A percentile compares a stretch with the other conserved stretches of the same genome.
Evolutionary conservation across 2,113 vertebrate species (phyloP).

Genomic region (Micromys minutus): DNA sequence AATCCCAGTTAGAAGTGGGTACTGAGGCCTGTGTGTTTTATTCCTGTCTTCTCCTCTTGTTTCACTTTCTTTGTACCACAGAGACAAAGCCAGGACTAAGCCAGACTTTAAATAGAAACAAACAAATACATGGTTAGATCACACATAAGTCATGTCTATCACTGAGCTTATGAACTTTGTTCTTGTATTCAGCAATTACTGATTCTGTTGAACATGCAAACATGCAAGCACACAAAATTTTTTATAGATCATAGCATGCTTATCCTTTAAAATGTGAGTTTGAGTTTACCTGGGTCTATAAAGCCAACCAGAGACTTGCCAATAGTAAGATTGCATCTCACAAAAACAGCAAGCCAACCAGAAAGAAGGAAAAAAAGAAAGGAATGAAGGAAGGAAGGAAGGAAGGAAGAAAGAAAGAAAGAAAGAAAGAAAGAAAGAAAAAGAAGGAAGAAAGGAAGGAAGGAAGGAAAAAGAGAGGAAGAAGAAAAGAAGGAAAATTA

Average conservation of each 20-base stretch:
- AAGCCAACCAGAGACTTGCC: neutral
- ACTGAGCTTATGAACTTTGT: neutral
- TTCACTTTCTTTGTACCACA: neutral
- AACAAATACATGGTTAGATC: neutral
- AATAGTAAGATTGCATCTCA: neutral
- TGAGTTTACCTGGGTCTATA: neutral
- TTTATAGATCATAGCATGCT: neutral
- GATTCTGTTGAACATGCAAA: neutral
- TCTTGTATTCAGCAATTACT: neutral
- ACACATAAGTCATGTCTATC: neutral
- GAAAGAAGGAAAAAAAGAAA: too few relatives aligned
- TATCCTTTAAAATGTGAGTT: neutral
- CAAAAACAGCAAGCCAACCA: neutral
- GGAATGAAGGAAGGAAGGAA: too few relatives aligned
- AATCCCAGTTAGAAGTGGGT: neutral
- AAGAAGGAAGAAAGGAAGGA: accelerated
- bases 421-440: too few relatives aligned
- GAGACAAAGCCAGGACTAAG: neutral
- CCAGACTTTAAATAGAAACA: neutral
- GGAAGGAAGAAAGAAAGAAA: too few relatives aligned
- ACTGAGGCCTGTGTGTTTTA: neutral
- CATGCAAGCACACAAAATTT: neutral
- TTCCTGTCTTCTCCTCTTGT: neutral
- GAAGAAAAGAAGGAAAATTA: neutral
- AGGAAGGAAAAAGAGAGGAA: too few relatives aligned